phyloP scores from a whole-genome alignment of 2,888 invertebrate genomes.

The Pseudococcus viburni region DNA sequence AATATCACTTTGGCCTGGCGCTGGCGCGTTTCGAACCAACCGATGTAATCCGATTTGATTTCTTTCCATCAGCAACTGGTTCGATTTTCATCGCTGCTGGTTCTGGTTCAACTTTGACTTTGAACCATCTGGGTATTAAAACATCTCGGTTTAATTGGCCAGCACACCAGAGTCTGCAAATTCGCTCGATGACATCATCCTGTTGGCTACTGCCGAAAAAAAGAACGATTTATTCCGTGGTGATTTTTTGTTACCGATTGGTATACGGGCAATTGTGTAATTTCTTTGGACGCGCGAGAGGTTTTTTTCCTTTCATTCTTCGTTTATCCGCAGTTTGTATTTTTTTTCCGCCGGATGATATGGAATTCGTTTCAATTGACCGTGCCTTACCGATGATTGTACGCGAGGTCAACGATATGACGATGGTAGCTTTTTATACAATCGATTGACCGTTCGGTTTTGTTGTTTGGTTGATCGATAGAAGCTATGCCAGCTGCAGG shows the following conservation, averaged over 20 bases:
- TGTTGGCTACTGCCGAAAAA: background rate
- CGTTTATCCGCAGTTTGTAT: slow-evolving; percentile 59
- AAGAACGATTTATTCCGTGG: background rate
- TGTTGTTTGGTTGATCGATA: background rate
- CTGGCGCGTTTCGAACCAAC: background rate
- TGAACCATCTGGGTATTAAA: background rate
- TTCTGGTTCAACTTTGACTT: background rate
- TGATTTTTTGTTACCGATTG: background rate
- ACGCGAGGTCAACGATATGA: slow-evolving; percentile 62
- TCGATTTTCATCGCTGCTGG: background rate
- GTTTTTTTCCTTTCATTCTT: slow-evolving; percentile 11
- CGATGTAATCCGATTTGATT: slow-evolving; percentile 23
- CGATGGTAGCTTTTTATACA: background rate
- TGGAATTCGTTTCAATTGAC: slow-evolving; percentile 65
- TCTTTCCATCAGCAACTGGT: background rate
- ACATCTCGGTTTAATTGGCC: background rate
- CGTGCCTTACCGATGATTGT: slow-evolving; percentile 66
- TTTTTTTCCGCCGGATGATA: slow-evolving; percentile 60
- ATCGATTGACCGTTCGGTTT: slow-evolving; percentile 7
- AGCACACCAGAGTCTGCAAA: background rate
- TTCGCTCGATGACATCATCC: background rate
- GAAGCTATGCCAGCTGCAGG: background rate
- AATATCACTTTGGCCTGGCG: slow-evolving; percentile 26
- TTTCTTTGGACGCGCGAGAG: slow-evolving; percentile 57
- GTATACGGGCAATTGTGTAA: slow-evolving; percentile 17